Evolutionary conservation across 1,140 invertebrate genomes (phyloP), one percentile per base, ranked within the genome.

Genomic region (Calliphora vicina): DNA sequence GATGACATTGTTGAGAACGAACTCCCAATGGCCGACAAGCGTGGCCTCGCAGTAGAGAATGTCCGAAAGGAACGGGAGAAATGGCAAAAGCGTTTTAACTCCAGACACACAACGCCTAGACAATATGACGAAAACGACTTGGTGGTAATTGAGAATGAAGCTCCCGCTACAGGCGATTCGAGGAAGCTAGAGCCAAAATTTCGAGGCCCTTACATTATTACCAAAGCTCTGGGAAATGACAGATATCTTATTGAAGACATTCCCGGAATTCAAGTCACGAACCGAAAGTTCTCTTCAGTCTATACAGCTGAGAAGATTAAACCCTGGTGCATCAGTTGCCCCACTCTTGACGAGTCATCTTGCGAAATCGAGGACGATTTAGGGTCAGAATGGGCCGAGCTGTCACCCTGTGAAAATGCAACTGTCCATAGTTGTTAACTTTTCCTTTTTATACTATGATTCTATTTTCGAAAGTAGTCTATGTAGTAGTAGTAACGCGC

Each of bases 31-130:
- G 72, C 71, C 13, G 82, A 74, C 42, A 82, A 72, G 26, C 81
- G 71, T 90, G 25, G 17, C n/a, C 42, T 71, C 20, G 67, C 71
- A 23, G 9, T 29, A 1, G 57, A 71, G 20, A 82, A 71, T 23
- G 50, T 82, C 42, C 23, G 15, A 29, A 76, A 83, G 17, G 25
- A 6, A 76, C 78, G 17, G 10, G 27, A 10, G 78, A 83, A 74
- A 85, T 82, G 74, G 76, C 80, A 71, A 81, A 25, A 43, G 76
- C 83, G 80, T 50, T 74, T 74, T 73, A 25, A 83, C 27, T 12
- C 10, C 10, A 82, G 25, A 42, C 81, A n/a, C n/a, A 71, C 45
- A 20, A 42, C 67, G 26, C 81, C 81, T 3, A 15, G 29, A 17
- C 42, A 50, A 80, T 61, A 81, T 83, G 23, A 15, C 13, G 50